Conservation (phyloP, 2,888 invertebrate genomes). For the Plagodis pulveraria region DNA sequence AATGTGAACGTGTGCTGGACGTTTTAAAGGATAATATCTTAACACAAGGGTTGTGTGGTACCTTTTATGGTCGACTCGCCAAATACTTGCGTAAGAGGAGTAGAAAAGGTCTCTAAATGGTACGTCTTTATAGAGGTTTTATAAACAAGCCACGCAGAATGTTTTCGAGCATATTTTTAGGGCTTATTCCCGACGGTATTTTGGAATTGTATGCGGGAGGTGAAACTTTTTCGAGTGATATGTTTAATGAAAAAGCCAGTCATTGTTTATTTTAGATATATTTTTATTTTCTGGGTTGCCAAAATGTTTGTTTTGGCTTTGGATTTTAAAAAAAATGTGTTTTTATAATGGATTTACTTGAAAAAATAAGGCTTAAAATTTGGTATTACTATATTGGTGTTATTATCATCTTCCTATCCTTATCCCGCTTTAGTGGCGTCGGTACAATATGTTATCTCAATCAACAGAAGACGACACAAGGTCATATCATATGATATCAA, state of each 20-base stretch:
- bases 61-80: conserved; percentile 42
- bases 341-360: no score
- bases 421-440: no score
- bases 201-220: conserved; percentile 14
- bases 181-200: conserved; percentile 22
- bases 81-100: conserved; percentile 33
- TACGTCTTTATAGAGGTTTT: conserved; percentile 25
- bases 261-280: conserved; percentile 11
- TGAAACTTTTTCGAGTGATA: conserved; percentile 10
- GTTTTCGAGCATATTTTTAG: conserved; percentile 23
- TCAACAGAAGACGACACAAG: no score
- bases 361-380: no score
- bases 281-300: no score
- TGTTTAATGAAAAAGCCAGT: conserved; percentile 23
- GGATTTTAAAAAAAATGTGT: no score
- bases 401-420: no score
- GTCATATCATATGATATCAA: no score
- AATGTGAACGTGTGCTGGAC: conserved; percentile 61
- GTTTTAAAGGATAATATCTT: conserved; percentile 64
- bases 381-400: no score
- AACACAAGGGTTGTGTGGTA: conserved; percentile 42
- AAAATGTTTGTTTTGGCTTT: no score
- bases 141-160: conserved; percentile 22
- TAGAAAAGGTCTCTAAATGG: conserved; percentile 36
- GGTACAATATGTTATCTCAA: no score